Base-by-base conservation (phyloP, 2,113 vertebrate genomes). In the Octodon degus region DNA sequence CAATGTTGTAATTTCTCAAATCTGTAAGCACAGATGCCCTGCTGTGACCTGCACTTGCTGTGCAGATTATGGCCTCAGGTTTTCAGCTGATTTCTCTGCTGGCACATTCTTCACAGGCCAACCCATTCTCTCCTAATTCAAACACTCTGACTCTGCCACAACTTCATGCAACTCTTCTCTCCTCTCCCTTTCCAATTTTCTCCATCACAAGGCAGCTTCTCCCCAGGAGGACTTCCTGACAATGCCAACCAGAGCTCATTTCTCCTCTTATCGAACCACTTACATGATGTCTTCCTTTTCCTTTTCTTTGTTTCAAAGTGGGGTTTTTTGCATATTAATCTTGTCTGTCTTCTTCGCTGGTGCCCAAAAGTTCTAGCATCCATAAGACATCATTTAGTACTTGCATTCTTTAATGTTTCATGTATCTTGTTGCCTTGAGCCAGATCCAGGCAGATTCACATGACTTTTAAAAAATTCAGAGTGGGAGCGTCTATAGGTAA, bases 391-490 rank as follows among this genome's bases (percentile, higher is more conserved):
- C 82, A 89, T 67, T 83, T 34, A 77, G 37, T 34, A 4, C 50
- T 82, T 37, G 2, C 1, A 1, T 86, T 70, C 30, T 60, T 91
- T 16, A 86, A 34, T 68, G 68, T 83, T 86, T 94, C 50, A 92
- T 43, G 24, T 43, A 12, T 40, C 17, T 88, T n/a, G 7, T 92
- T 62, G 62, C 22, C 43, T 19, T 5, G 24, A 84, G 89, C 60
- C 27, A 86, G 55, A 80, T 74, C 25, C 40, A 74, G 53, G 72
- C 67, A 90, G 90, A 80, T 83, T 92, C 83, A 84, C 7, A 2
- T 2, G 40, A 17, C 55, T 83, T 95, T 88, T 63, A 12, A 95
- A 93, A 94, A 50, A 79, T 83, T 76, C 65, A 90, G n/a, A 90
- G 91, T 5, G 0, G 16, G 13, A 60, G 20, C 3, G 3, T 5